Base-by-base conservation (phyloP, 2,797 vertebrate genomes). In the Merluccius polli region DNA sequence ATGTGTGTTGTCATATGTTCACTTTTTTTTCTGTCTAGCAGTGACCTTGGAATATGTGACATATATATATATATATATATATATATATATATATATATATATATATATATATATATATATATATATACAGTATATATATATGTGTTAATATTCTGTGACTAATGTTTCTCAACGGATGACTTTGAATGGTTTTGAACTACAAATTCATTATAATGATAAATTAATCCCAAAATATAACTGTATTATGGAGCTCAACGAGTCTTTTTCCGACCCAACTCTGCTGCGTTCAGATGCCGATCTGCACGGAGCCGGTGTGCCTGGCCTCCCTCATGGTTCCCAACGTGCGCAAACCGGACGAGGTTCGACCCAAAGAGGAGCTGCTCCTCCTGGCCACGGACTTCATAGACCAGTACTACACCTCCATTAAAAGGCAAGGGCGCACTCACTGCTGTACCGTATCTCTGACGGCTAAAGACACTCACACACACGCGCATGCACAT, bases 381-480 rank as follows among this genome's bases (percentile, higher is more conserved):
- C 94, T 98, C 31, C 89, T 93, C 0, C 91, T 98, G 77, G 97
- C 98, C 73, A 97, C 95, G 38, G 97, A 99, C 88, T 99, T 99
- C 85, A 95, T 99, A 21, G 95, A 98, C 81, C 98, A 99, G 87
- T 99, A 98, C 90, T 99, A 97, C 89, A 96, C 96, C 2, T 98
- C 97, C 76, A 99, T 98, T 82, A 99, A 95, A 94, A 97, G 97
- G 98, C 89, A 91, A 89, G 88, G 0, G 12, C 27, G 35, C 36
- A n/a, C 38, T 6, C 24, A 16, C 36, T 75, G 24, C 35, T 48
- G 18, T n/a, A 29, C 11, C 44, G 18, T 48, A 21, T 35, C 18
- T 13, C 38, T 13, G 38, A 48, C 44, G 18, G 18, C 15, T 18
- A 15, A 18, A 48, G 2, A 48, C 15, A 16, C 41, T 0, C 1